A percentile compares a stretch with the other conserved stretches of the same genome.
Evolutionary conservation across 2,797 vertebrate species (phyloP).

Genomic region (Petrocephalus schoutedeni): DNA sequence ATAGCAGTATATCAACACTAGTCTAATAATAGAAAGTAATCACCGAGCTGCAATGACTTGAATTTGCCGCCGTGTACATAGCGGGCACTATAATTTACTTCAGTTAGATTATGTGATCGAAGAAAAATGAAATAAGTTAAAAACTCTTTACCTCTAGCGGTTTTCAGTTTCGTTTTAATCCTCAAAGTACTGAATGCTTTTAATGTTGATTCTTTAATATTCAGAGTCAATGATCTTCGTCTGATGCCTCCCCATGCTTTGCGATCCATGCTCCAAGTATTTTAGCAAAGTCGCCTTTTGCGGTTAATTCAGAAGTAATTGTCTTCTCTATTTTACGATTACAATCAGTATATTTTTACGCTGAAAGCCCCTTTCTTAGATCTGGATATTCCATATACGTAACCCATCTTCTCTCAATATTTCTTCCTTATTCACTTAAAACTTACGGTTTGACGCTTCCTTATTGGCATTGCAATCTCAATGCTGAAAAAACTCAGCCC

Average conservation of each 20-base stretch:
- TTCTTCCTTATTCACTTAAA: slow-evolving; percentile 15
- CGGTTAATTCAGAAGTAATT: background rate
- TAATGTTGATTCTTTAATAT: slow-evolving; percentile 20
- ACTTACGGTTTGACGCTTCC: slow-evolving; percentile 11
- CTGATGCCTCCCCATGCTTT: slow-evolving; percentile 17
- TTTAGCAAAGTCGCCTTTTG: background rate
- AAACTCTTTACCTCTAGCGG: slow-evolving; percentile 20
- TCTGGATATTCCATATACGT: background rate
- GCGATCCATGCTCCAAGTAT: slow-evolving; percentile 21
- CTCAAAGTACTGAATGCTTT: slow-evolving; percentile 22
- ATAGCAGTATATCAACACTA: background rate
- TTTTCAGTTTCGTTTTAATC: slow-evolving; percentile 15
- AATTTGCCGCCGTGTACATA: background rate
- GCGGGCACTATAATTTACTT: background rate
- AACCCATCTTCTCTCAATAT: background rate
- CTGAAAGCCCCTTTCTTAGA: background rate
- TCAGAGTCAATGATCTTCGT: slow-evolving; percentile 23
- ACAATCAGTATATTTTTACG: background rate
- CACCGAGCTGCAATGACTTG: background rate
- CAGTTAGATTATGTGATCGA: background rate
- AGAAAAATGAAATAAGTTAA: background rate
- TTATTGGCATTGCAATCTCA: slow-evolving; percentile 2
- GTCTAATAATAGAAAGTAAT: background rate
- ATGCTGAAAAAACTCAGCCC: background rate
- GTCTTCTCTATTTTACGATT: background rate